Percentiles rank a stretch among this genome's conserved stretches.
These are phyloP conservation scores for Lithophane leautieri DNA, from an alignment of 2,888 invertebrate species.

Conservation along the genomic window DNA sequence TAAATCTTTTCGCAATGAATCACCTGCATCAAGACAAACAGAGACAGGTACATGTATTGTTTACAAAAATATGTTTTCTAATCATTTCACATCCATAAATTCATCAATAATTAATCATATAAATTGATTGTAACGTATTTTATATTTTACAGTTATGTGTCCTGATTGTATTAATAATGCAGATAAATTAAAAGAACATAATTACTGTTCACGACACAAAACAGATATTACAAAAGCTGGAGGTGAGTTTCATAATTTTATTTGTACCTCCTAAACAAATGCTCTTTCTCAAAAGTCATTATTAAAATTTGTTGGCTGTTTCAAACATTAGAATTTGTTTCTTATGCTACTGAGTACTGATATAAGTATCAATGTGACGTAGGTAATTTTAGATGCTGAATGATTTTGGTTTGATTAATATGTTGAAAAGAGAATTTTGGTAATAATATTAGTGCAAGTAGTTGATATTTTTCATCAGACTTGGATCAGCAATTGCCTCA, in stretches of 20 bases:
- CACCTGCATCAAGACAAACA: neutral
- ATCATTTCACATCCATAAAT: neutral
- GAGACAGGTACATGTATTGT: neutral
- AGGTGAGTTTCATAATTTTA: constrained; percentile 3
- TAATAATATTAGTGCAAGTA: neutral
- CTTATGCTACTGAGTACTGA: neutral
- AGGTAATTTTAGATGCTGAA: neutral
- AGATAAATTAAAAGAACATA: constrained; percentile 12
- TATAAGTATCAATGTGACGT: neutral
- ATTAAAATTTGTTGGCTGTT: neutral
- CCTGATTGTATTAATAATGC: neutral
- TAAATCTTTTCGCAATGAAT: neutral
- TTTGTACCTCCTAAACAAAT: neutral
- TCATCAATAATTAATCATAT: neutral
- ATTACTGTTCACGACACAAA: neutral
- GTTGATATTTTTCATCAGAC: neutral
- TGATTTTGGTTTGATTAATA: neutral
- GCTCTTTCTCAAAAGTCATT: neutral
- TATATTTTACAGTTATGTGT: neutral
- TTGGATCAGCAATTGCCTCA: neutral
- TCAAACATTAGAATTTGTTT: neutral
- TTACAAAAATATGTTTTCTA: neutral
- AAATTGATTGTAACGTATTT: neutral
- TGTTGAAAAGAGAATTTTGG: neutral
- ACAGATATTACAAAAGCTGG: neutral